A percentile compares a stretch with the other conserved stretches of the same genome.
These are phyloP conservation scores for Dolichallabes microphthalmus DNA, from an alignment of 2,113 vertebrate species.

Conservation along the genomic window DNA sequence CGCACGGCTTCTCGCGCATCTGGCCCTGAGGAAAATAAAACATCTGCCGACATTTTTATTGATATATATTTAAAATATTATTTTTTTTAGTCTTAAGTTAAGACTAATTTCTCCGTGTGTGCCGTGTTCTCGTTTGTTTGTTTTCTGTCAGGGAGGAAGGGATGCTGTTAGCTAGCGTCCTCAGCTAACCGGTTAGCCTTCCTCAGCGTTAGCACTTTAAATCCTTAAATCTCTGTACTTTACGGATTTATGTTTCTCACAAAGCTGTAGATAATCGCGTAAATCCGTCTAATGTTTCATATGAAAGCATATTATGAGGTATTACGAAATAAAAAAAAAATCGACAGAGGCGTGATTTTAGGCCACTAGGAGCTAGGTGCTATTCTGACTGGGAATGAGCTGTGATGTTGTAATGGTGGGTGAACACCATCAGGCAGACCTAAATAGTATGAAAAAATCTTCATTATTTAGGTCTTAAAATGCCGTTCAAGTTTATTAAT, in stretches of 20 bases:
- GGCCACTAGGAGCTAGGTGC: not conserved
- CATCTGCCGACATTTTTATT: not conserved
- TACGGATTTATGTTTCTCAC: not conserved
- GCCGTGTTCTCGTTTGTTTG: not conserved
- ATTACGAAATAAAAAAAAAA: not conserved
- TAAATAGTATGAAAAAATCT: not conserved
- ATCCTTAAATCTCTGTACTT: constrained; percentile 6
- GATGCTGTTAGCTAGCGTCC: constrained; percentile 24
- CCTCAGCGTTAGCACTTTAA: not conserved
- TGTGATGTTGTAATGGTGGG: not conserved
- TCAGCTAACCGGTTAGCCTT: constrained; percentile 9
- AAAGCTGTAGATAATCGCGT: not conserved
- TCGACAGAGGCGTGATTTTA: not conserved
- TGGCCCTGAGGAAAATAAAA: not conserved
- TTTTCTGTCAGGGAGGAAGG: not conserved
- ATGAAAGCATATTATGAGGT: not conserved
- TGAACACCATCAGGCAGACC: not conserved
- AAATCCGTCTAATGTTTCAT: not conserved
- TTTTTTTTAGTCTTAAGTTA: not conserved
- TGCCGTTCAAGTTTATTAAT: not conserved
- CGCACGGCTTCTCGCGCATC: not conserved
- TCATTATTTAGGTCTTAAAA: not conserved
- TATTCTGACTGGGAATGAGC: not conserved
- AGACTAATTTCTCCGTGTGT: not conserved
- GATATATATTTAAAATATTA: not conserved